These are phyloP conservation scores for Sceloporus undulatus DNA, from an alignment of 2,113 vertebrate species.

Conservation along the genomic window DNA sequence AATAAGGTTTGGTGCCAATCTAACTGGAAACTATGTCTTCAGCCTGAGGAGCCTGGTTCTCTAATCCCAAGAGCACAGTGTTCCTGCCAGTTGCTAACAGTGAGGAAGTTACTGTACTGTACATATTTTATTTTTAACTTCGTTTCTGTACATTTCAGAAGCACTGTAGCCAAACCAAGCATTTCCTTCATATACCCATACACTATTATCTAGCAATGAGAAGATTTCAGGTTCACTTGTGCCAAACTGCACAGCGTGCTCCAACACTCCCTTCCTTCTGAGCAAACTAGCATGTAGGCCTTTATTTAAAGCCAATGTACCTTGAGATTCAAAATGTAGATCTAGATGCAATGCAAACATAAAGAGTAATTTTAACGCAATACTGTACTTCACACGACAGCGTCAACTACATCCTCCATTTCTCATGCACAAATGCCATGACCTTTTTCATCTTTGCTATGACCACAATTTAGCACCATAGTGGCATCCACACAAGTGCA, in stretches of 20 bases:
- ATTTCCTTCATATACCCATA: background rate
- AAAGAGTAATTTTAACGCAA: no score
- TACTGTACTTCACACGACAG: no score
- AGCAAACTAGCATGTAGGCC: no score
- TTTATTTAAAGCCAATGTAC: no score
- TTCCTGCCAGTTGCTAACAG: background rate
- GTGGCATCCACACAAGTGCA: background rate
- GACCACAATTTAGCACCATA: background rate
- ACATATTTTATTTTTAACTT: slow-evolving; percentile 1
- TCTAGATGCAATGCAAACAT: no score
- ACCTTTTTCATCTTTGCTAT: background rate
- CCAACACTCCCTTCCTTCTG: no score
- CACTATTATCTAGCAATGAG: background rate
- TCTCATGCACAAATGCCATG: background rate
- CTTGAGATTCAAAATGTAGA: no score
- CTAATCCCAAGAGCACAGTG: background rate
- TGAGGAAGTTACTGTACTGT: background rate
- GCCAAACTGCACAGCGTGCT: background rate
- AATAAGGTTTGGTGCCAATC: background rate
- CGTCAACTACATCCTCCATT: background rate
- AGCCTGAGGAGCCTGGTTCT: no score
- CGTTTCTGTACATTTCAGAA: background rate
- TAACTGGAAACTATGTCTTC: no score
- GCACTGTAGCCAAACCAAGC: background rate
- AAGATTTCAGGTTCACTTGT: background rate